phyloP scores from a whole-genome alignment of 2,797 vertebrate species.

The Chloroceryle amazona region DNA sequence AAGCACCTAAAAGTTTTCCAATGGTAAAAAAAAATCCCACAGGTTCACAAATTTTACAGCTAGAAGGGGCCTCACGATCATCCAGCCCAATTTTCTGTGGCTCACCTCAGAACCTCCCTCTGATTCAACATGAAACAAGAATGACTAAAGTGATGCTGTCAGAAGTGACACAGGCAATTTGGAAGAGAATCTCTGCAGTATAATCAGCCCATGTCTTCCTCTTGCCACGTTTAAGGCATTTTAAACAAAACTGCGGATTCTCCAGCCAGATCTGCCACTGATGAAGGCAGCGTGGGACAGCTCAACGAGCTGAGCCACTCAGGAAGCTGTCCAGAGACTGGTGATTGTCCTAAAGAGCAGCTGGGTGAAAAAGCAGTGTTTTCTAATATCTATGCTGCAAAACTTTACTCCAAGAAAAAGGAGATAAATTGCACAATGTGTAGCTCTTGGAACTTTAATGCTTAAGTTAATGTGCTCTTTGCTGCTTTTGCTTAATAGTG shows the following conservation, averaged over 20 bases:
- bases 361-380: neutral
- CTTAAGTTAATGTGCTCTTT: neutral
- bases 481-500: neutral
- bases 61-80: neutral
- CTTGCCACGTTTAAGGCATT: neutral
- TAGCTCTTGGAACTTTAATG: neutral
- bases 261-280: neutral
- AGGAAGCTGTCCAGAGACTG: neutral
- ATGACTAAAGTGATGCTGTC: neutral
- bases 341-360: neutral
- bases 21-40: neutral
- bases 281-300: fast-evolving
- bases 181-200: fast-evolving
- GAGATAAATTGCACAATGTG: neutral
- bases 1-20: neutral
- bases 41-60: neutral
- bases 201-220: neutral
- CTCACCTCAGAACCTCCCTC: neutral
- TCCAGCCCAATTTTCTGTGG: neutral
- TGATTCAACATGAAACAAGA: too few species aligned
- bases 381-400: neutral
- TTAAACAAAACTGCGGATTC: neutral
- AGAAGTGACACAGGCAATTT: fast-evolving
- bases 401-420: neutral
- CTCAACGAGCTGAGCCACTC: neutral